Evolutionary conservation across 2,113 vertebrate species (phyloP).

Genomic region (Corythoichthys haematopterus): DNA sequence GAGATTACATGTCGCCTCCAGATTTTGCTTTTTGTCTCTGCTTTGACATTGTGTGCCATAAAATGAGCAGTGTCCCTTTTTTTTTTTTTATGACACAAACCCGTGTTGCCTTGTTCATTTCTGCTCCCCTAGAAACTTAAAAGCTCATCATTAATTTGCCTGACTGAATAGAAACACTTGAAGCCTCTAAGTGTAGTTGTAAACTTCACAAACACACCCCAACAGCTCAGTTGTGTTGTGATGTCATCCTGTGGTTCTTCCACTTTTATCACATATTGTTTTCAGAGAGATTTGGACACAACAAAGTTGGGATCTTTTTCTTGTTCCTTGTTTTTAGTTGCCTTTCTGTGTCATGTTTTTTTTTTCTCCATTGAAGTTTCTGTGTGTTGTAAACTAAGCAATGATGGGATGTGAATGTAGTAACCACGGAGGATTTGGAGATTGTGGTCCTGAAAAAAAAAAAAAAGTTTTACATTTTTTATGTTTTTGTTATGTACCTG

Average conservation of each 20-base stretch:
- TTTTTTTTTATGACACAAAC: constrained; percentile 12
- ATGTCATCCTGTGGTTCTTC: constrained; percentile 14
- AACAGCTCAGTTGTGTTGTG: neutral
- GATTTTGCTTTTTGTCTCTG: neutral
- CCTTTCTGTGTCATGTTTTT: constrained; percentile 55
- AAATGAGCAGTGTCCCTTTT: constrained; percentile 44
- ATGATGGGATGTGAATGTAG: constrained; percentile 38
- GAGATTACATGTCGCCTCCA: neutral
- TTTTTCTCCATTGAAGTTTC: constrained; percentile 41
- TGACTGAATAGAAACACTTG: constrained; percentile 31
- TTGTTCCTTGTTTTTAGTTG: constrained; percentile 53
- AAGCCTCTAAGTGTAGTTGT: constrained; percentile 21
- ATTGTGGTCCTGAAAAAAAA: constrained; percentile 34
- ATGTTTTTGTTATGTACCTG: constrained; percentile 37
- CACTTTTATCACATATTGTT: constrained; percentile 21
- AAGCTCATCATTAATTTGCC: constrained; percentile 17
- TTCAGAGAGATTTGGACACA: constrained; percentile 9
- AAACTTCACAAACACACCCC: constrained; percentile 13
- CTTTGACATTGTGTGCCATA: constrained; percentile 64
- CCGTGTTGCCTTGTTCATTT: constrained; percentile 44
- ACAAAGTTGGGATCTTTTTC: neutral
- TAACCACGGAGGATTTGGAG: constrained; percentile 35
- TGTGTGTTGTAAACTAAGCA: constrained; percentile 44
- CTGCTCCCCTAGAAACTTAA: constrained; percentile 9
- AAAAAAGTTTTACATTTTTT: constrained; percentile 58